Percentiles rank a stretch among this genome's conserved stretches.
Evolutionary conservation across 2,113 vertebrate genomes (phyloP).

Genomic region (Neoarius graeffei): DNA sequence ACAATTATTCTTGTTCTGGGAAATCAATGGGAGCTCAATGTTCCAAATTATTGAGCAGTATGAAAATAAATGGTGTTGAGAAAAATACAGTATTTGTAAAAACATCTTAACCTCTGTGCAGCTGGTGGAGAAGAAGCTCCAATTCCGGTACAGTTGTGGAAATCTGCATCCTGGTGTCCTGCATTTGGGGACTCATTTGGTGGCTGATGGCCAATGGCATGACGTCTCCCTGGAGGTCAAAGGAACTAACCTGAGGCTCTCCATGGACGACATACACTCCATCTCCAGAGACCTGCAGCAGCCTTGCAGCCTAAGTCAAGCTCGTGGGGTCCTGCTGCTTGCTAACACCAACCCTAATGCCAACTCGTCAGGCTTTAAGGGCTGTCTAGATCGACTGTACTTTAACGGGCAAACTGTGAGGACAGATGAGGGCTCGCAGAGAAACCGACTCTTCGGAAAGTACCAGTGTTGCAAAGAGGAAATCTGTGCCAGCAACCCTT

Average conservation of each 20-base stretch:
- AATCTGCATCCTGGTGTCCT: slow-evolving; percentile 62
- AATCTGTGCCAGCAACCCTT: slow-evolving; percentile 75
- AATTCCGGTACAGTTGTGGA: slow-evolving; percentile 78
- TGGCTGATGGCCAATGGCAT: slow-evolving; percentile 84
- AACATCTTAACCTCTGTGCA: slow-evolving; percentile 61
- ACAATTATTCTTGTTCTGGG: not conserved
- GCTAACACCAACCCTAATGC: slow-evolving; percentile 59
- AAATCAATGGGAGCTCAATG: not conserved
- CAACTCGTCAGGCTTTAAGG: slow-evolving; percentile 73
- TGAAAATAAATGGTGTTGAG: not conserved
- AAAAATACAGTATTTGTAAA: not conserved
- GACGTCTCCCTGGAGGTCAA: slow-evolving; percentile 80
- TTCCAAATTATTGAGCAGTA: not conserved
- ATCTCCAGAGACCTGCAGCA: slow-evolving; percentile 63
- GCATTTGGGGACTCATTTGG: slow-evolving; percentile 48
- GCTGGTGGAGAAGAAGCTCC: slow-evolving; percentile 76
- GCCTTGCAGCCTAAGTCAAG: slow-evolving; percentile 69
- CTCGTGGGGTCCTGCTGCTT: slow-evolving; percentile 74
- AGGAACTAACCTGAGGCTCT: slow-evolving; percentile 68
- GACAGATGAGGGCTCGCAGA: slow-evolving; percentile 59
- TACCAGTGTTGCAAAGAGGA: slow-evolving; percentile 77
- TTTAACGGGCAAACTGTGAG: slow-evolving; percentile 76
- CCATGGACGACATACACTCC: slow-evolving; percentile 69
- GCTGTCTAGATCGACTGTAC: slow-evolving; percentile 82
- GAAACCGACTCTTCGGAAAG: slow-evolving; percentile 75